phyloP scores from a whole-genome alignment of 2,113 vertebrate species.

The Trematocara marginatum region DNA sequence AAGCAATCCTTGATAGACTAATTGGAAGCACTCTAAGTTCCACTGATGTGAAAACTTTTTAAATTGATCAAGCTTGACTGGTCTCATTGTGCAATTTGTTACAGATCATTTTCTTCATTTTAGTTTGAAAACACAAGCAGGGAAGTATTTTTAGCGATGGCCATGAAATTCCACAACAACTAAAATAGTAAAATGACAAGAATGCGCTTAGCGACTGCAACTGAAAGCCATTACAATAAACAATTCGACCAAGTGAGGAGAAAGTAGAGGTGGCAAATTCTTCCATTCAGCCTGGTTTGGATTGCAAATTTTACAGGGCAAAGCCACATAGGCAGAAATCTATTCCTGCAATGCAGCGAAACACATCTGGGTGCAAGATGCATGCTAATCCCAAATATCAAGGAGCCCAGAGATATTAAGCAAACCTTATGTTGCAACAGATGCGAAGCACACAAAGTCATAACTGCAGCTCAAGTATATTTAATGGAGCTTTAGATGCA shows the following conservation, averaged over 20 bases:
- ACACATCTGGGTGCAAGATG: constrained; percentile 32
- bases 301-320: background rate
- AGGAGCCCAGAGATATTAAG: background rate
- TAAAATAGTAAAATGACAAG: background rate
- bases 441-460: constrained; percentile 10
- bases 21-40: background rate
- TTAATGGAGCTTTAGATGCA: constrained; percentile 22
- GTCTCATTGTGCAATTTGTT: background rate
- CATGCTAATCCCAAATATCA: constrained; percentile 26
- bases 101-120: background rate
- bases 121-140: background rate
- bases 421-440: constrained; percentile 33
- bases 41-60: background rate
- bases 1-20: background rate
- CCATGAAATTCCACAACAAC: background rate
- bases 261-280: background rate
- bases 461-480: constrained; percentile 15
- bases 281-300: background rate
- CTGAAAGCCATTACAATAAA: background rate
- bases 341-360: constrained; percentile 1
- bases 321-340: constrained; percentile 4
- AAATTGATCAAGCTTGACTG: background rate
- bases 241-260: background rate
- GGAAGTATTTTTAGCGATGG: background rate
- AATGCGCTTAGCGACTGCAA: background rate